A percentile compares a stretch with the other conserved stretches of the same genome.
Conservation (phyloP, 2,888 invertebrate genomes). For the Erebia palarica region DNA sequence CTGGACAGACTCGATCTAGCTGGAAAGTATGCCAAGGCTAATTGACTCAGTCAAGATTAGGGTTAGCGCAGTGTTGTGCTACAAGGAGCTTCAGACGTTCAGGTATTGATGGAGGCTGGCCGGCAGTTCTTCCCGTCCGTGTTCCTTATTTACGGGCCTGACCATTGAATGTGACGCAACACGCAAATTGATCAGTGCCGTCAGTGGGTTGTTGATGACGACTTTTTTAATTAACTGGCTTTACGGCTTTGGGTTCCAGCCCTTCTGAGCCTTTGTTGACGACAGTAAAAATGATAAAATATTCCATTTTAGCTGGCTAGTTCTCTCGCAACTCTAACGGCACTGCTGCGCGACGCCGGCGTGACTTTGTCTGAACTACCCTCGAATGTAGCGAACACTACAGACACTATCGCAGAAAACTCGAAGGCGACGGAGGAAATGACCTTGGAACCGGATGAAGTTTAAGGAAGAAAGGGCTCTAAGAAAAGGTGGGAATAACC, state of each 20-base stretch:
- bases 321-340: conserved; percentile 56
- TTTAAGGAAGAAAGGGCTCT: conserved; percentile 36
- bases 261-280: neutral
- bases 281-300: neutral
- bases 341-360: conserved; percentile 57
- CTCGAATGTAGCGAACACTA: conserved; percentile 25
- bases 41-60: conserved; percentile 53
- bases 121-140: neutral
- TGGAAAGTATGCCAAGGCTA: conserved; percentile 59
- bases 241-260: too few species aligned
- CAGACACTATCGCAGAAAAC: conserved; percentile 15
- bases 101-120: neutral
- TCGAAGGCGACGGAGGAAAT: conserved; percentile 28
- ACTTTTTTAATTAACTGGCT: too few species aligned
- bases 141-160: too few species aligned
- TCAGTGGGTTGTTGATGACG: too few species aligned
- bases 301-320: conserved; percentile 56
- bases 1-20: conserved; percentile 66
- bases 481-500: neutral
- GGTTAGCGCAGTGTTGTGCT: conserved; percentile 47
- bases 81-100: conserved; percentile 44
- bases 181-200: too few species aligned
- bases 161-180: too few species aligned
- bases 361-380: conserved; percentile 48
- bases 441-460: conserved; percentile 62